Percentiles rank a stretch among this genome's conserved stretches.
Conservation (phyloP, 2,888 invertebrate species). For the Trissoscelio sp. region DNA sequence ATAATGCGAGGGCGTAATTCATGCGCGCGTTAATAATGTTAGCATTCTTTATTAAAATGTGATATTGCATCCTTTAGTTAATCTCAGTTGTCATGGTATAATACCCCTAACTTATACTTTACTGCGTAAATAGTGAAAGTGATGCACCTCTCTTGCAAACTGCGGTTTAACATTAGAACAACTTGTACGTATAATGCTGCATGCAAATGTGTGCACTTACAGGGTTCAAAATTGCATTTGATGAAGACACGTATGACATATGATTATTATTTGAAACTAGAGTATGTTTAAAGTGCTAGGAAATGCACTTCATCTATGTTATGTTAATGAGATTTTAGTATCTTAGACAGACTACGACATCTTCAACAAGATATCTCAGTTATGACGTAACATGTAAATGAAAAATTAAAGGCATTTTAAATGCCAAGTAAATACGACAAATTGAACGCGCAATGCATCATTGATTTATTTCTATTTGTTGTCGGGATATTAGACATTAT, state of each 20-base stretch:
- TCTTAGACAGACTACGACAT: slow-evolving; percentile 21
- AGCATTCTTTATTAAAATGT: background rate
- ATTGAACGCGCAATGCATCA: no score
- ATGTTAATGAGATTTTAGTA: slow-evolving; percentile 44
- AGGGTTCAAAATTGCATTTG: slow-evolving; percentile 53
- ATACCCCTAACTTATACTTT: slow-evolving; percentile 41
- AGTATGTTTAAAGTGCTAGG: slow-evolving; percentile 47
- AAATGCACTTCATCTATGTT: slow-evolving; percentile 43
- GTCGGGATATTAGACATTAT: no score
- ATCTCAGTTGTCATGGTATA: slow-evolving; percentile 40
- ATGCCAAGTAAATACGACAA: no score
- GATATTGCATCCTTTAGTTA: slow-evolving; percentile 10
- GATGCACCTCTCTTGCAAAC: slow-evolving; percentile 52
- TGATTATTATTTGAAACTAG: slow-evolving; percentile 51
- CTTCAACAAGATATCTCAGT: slow-evolving; percentile 2
- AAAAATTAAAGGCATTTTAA: no score
- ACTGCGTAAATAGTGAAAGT: slow-evolving; percentile 50
- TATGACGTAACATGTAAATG: no score
- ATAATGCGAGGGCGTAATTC: background rate
- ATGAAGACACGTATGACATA: slow-evolving; percentile 57
- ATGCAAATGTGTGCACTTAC: slow-evolving; percentile 51
- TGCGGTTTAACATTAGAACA: slow-evolving; percentile 52
- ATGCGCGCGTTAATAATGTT: background rate
- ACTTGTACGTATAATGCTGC: slow-evolving; percentile 54
- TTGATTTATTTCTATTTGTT: no score